Conservation (phyloP, 2,888 invertebrate species). For the Eurytoma californica region DNA sequence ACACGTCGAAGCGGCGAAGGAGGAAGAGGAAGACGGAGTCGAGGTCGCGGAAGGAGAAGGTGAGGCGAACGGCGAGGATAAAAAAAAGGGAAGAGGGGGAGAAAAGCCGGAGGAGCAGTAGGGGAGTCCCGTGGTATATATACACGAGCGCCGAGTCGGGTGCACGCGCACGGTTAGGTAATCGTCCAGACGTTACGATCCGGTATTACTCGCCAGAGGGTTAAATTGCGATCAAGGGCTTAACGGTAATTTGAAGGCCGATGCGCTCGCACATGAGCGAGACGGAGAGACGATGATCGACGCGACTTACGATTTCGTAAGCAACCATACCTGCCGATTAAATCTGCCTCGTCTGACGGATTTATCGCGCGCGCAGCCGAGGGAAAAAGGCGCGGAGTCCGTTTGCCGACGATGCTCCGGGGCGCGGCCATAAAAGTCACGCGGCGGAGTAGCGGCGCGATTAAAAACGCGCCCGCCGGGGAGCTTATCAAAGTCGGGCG, state of each 20-base stretch:
- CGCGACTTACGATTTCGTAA: conserved; percentile 50
- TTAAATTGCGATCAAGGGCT: conserved; percentile 73
- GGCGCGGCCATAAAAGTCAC: too few species aligned
- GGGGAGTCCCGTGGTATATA: conserved; percentile 36
- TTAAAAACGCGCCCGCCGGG: too few species aligned
- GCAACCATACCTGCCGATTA: conserved; percentile 30
- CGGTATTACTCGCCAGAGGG: conserved; percentile 68
- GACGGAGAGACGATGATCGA: conserved; percentile 54
- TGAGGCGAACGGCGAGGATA: not conserved
- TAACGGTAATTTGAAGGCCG: conserved; percentile 73
- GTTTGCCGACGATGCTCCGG: too few species aligned
- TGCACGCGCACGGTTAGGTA: conserved; percentile 64
- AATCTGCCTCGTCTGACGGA: conserved; percentile 37
- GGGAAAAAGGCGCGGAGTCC: too few species aligned
- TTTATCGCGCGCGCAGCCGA: conserved; percentile 4
- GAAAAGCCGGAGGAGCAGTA: conserved; percentile 13
- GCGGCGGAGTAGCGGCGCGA: too few species aligned
- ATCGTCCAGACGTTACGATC: conserved; percentile 68
- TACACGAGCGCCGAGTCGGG: conserved; percentile 48
- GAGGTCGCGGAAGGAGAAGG: conserved; percentile 3
- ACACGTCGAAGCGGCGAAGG: conserved; percentile 17
- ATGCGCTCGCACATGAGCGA: conserved; percentile 60
- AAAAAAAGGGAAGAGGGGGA: not conserved
- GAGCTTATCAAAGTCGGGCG: not conserved
- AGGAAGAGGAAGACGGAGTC: conserved; percentile 13